phyloP scores from a whole-genome alignment of 2,797 vertebrate genomes.

The Taeniopygia guttata region DNA sequence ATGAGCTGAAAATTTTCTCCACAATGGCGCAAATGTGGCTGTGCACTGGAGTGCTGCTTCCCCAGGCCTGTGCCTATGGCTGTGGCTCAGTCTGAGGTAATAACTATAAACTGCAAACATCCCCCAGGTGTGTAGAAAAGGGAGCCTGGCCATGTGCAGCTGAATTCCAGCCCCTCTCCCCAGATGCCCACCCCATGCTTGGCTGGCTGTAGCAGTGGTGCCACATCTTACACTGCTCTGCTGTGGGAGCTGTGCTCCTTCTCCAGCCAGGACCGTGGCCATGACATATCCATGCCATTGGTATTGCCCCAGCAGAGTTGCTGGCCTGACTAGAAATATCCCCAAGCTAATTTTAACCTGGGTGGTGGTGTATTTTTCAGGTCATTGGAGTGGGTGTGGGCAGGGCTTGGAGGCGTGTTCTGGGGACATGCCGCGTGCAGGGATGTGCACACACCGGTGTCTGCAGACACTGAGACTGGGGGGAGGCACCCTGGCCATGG shows the following conservation, averaged over 20 bases:
- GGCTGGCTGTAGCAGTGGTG: neutral
- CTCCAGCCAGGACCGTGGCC: fast-evolving
- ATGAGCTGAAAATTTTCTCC: neutral
- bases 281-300: neutral
- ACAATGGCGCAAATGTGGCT: fast-evolving
- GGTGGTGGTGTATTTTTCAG: neutral
- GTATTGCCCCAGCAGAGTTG: neutral
- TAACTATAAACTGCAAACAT: neutral
- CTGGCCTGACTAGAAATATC: neutral
- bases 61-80: fast-evolving
- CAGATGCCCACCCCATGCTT: neutral
- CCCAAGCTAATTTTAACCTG: constrained; percentile 9
- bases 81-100: neutral
- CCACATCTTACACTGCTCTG: neutral
- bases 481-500: neutral
- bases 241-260: neutral
- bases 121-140: neutral
- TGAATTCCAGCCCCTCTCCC: neutral
- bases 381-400: neutral
- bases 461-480: neutral
- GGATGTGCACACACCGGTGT: fast-evolving
- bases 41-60: neutral
- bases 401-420: neutral
- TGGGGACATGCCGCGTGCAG: neutral
- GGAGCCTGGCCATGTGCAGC: neutral